Conservation (phyloP, 2,888 invertebrate species). For the Chironomus tentans region DNA sequence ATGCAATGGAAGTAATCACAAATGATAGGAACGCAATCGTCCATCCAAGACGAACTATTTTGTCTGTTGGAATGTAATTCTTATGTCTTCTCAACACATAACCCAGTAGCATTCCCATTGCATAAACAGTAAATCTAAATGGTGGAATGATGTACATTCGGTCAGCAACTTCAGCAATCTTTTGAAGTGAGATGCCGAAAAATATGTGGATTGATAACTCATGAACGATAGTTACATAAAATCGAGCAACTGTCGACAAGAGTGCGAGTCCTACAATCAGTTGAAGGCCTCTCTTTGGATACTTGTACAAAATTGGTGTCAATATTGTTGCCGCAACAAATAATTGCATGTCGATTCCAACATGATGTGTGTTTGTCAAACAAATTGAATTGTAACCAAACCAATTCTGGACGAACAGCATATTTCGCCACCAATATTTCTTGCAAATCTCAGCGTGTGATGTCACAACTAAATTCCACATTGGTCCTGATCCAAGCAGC, state of each 20-base stretch:
- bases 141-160: constrained; percentile 58
- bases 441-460: constrained; percentile 60
- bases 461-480: constrained; percentile 59
- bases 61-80: constrained; percentile 42
- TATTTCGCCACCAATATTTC: constrained; percentile 59
- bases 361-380: constrained; percentile 44
- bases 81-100: constrained; percentile 47
- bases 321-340: constrained; percentile 55
- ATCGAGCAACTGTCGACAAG: constrained; percentile 52
- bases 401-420: constrained; percentile 62
- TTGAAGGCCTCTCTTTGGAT: constrained; percentile 47
- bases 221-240: constrained; percentile 51
- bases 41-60: constrained; percentile 49
- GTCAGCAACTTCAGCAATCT: constrained; percentile 58
- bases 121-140: constrained; percentile 57
- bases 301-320: constrained; percentile 51
- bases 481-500: constrained; percentile 53
- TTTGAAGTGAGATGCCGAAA: constrained; percentile 56
- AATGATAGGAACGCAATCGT: constrained; percentile 45
- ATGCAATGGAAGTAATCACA: constrained; percentile 49
- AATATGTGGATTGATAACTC: constrained; percentile 56
- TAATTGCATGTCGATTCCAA: constrained; percentile 61
- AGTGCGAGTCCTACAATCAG: constrained; percentile 43
- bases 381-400: constrained; percentile 54
- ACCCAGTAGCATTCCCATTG: constrained; percentile 56